A percentile compares a stretch with the other conserved stretches of the same genome.
Evolutionary conservation across 2,113 vertebrate species (phyloP).

Genomic region (Hyperoodon ampullatus): DNA sequence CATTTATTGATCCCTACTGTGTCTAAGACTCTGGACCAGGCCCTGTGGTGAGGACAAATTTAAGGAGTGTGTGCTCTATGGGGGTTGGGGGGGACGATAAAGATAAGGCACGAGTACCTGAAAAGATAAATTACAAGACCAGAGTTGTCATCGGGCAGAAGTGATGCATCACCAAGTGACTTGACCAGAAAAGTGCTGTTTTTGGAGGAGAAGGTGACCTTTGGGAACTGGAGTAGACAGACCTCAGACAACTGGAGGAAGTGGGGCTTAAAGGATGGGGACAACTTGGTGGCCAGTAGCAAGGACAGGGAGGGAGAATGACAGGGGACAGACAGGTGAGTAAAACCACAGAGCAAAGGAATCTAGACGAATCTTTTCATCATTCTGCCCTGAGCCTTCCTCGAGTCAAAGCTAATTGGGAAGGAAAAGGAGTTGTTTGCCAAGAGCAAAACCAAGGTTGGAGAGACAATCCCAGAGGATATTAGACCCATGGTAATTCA

Average conservation of each 20-base stretch:
- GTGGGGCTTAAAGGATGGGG: background rate
- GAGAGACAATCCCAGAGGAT: background rate
- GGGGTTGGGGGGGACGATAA: background rate
- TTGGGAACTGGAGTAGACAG: background rate
- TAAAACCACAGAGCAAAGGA: background rate
- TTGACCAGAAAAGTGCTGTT: background rate
- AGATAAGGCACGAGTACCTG: background rate
- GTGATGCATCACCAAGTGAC: background rate
- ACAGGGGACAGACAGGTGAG: background rate
- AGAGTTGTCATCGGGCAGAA: background rate
- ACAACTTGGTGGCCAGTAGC: background rate
- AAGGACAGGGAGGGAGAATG: background rate
- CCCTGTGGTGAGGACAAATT: background rate
- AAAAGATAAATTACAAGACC: background rate
- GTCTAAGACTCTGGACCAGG: too few relatives aligned
- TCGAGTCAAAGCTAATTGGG: background rate
- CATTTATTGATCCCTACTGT: too few relatives aligned
- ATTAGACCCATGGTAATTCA: background rate
- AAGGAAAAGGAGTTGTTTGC: background rate
- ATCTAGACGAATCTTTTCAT: background rate
- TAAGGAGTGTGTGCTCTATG: background rate
- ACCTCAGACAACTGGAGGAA: background rate
- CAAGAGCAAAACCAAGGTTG: background rate
- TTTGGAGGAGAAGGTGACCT: background rate
- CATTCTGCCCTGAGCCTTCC: background rate